Evolutionary conservation across 2,113 vertebrate genomes (phyloP).

Genomic region (Tamias sibiricus): DNA sequence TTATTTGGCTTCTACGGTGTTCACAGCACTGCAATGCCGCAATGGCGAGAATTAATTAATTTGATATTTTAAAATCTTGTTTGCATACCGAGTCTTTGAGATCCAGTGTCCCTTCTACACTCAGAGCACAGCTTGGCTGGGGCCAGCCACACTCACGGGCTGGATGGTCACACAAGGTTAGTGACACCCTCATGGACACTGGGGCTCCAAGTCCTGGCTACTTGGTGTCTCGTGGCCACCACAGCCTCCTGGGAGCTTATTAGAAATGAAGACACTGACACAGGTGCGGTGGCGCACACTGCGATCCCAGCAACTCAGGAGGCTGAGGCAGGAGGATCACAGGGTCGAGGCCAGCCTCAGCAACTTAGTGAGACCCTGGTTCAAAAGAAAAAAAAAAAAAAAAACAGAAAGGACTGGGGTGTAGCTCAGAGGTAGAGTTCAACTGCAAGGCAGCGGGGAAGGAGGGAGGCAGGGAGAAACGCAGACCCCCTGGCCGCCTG

Average conservation of each 20-base stretch:
- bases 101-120: not conserved
- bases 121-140: not conserved
- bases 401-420: too few relatives aligned
- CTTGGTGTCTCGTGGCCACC: rapidly evolving
- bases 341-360: too few relatives aligned
- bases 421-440: too few relatives aligned
- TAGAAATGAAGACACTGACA: not conserved
- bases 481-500: not conserved
- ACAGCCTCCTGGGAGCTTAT: not conserved
- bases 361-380: too few relatives aligned
- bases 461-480: too few relatives aligned
- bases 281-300: too few relatives aligned
- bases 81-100: not conserved
- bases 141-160: not conserved
- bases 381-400: too few relatives aligned
- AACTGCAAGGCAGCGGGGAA: too few relatives aligned
- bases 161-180: too few relatives aligned
- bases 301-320: too few relatives aligned
- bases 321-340: too few relatives aligned
- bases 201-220: not conserved
- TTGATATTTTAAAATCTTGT: not conserved
- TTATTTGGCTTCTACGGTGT: not conserved
- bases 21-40: not conserved
- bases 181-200: rapidly evolving
- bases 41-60: not conserved